Base-by-base conservation (phyloP, 64 coral and sea anemone genomes). In the Pocillopora damicornis region DNA sequence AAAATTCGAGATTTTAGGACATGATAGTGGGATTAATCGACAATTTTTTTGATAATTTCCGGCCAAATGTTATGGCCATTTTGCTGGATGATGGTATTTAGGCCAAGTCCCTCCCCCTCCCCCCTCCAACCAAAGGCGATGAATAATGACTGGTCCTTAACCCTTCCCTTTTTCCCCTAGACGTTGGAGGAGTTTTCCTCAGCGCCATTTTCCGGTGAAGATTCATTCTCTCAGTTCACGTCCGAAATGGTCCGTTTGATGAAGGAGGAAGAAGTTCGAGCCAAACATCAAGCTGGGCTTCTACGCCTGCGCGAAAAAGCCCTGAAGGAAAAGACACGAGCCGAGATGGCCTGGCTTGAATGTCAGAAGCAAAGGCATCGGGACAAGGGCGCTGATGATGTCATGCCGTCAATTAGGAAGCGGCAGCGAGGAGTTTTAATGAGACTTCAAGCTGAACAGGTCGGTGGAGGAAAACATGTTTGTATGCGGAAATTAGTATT, bases 221-320 rank as follows among this genome's bases (percentile, higher is more conserved):
- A 99, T 86, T 99, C 97, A 9, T 99, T 99, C 77, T 87, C 80
- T 23, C 92, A 99, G 88, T 99, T 99, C 90, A 99, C 97, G 9
- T 77, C 91, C 15, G 97, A 99, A 58, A 99, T 99, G 97, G 93
- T 99, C 15, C 93, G 81, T 22, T 86, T 92, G 79, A 93, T 99
- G 97, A 95, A 93, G 30, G 90, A 99, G 64, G 97, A 99, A 76
- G 97, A 99, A 42, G 97, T 95, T 0, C 86, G 97, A 18, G 91
- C 93, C 13, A 99, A 93, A 75, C 97, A 99, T 61, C 90, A 95
- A 80, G 93, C 93, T 9, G 97, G 93, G 15, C 88, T 99, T 15
- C 81, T 99, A n/a, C 88, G 77, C 63, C 88, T 99, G 63, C 83
- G 97, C 45, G 97, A 99, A 61, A 99, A 99, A 61, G 93, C 97